phyloP scores from a whole-genome alignment of 1,140 invertebrate genomes.

The Apolygus lucorum region DNA sequence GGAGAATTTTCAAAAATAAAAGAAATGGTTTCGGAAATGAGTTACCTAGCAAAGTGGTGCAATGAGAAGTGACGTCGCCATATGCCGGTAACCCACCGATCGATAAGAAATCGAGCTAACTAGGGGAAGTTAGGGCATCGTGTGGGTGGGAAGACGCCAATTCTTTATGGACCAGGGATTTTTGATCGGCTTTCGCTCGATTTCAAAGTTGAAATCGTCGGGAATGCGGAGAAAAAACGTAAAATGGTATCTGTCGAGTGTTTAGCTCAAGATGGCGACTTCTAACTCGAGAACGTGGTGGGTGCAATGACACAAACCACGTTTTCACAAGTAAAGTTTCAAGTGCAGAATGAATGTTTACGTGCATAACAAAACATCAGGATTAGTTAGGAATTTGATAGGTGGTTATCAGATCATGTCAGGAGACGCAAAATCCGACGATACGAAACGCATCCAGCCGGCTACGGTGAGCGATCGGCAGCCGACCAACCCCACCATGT shows the following conservation, averaged over 20 bases:
- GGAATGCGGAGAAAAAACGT: background rate
- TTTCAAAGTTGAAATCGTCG: background rate
- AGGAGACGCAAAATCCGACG: background rate
- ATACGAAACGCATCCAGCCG: background rate
- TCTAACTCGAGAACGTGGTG: slow-evolving; percentile 9
- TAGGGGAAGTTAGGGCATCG: background rate
- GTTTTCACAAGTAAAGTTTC: background rate
- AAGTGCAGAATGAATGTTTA: background rate
- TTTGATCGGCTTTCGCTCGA: background rate
- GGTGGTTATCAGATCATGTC: background rate
- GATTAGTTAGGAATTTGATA: background rate
- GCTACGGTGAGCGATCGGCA: slow-evolving; percentile 1
- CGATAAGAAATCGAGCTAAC: background rate
- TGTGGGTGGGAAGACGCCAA: background rate
- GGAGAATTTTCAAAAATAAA: too few species aligned
- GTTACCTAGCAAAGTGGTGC: slow-evolving; percentile 15
- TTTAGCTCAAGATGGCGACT: slow-evolving; percentile 3
- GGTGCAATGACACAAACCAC: background rate
- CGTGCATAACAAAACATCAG: background rate
- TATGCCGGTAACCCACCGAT: slow-evolving; percentile 6
- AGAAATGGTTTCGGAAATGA: too few species aligned
- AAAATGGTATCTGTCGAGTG: background rate
- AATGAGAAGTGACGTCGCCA: slow-evolving; percentile 13
- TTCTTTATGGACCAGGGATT: too few species aligned
- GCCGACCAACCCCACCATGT: background rate